Conservation (phyloP, 2,888 invertebrate genomes). For the Amblyteles armatorius region DNA sequence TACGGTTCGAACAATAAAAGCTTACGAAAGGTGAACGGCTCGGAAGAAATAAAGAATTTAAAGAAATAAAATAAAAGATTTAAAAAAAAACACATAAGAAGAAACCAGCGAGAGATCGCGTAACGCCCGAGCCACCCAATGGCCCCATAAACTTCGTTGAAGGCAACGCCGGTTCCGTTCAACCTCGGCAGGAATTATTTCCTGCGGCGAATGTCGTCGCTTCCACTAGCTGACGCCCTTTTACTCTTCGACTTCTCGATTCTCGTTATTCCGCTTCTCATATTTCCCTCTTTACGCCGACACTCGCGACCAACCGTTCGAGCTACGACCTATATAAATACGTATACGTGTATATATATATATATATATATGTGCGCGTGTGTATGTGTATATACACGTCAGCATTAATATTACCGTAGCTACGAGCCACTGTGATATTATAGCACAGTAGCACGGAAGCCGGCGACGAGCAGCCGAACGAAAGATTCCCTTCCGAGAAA, state of each 20-base stretch:
- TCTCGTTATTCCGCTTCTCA: slow-evolving; percentile 24
- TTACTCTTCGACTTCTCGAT: slow-evolving; percentile 25
- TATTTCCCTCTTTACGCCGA: slow-evolving; percentile 8
- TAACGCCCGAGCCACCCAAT: slow-evolving; percentile 32
- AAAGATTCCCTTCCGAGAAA: slow-evolving; percentile 29
- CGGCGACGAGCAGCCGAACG: slow-evolving; percentile 30
- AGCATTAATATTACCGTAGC: slow-evolving; percentile 22
- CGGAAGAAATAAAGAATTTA: neutral
- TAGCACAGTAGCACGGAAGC: slow-evolving; percentile 5
- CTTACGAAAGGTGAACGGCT: neutral
- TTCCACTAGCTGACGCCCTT: slow-evolving; percentile 3
- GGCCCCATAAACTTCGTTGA: slow-evolving; percentile 47
- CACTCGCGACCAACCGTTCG: neutral
- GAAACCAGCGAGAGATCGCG: neutral
- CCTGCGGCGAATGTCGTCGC: slow-evolving; percentile 33
- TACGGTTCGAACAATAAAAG: neutral
- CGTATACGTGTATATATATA: neutral
- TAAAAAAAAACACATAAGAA: neutral
- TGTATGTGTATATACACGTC: neutral
- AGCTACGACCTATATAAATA: neutral
- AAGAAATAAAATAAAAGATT: neutral
- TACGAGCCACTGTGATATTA: slow-evolving; percentile 13
- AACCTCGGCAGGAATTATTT: slow-evolving; percentile 38
- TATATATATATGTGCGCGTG: no score
- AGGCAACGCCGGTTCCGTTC: neutral